Percentiles rank a stretch among this genome's conserved stretches.
phyloP scores from a whole-genome alignment of 2,797 vertebrate species.

The Sylvilagus floridanus region DNA sequence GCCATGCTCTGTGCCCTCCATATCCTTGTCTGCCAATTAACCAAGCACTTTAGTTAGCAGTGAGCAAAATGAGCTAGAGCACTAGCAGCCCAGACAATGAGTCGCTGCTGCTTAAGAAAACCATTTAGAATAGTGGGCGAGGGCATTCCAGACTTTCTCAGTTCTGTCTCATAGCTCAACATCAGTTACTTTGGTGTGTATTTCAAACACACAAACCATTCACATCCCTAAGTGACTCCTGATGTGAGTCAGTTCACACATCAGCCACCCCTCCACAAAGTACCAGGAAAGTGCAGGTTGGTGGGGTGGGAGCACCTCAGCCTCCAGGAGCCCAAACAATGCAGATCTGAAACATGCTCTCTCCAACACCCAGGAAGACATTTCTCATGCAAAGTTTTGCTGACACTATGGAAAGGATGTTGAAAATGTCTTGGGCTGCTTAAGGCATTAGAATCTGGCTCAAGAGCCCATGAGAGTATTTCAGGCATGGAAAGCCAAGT shows the following conservation, averaged over 20 bases:
- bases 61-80: not conserved
- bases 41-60: not conserved
- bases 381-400: not conserved
- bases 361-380: not conserved
- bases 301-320: not conserved
- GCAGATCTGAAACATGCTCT: not conserved
- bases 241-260: slow-evolving; percentile 2
- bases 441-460: too few relatives aligned
- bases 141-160: not conserved
- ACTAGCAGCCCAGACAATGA: not conserved
- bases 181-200: not conserved
- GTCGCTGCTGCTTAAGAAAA: not conserved
- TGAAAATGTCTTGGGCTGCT: not conserved
- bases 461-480: too few relatives aligned
- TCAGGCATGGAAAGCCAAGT: too few relatives aligned
- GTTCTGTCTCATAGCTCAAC: not conserved
- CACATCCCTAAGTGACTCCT: not conserved
- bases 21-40: slow-evolving; percentile 49
- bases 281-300: not conserved
- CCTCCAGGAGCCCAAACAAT: not conserved
- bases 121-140: not conserved
- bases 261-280: not conserved
- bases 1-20: not conserved
- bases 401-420: not conserved
- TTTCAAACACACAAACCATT: not conserved